Evolutionary conservation across 2,888 invertebrate genomes (phyloP), one percentile per base, ranked within the genome.

Genomic region (Muschampia plurimacula): DNA sequence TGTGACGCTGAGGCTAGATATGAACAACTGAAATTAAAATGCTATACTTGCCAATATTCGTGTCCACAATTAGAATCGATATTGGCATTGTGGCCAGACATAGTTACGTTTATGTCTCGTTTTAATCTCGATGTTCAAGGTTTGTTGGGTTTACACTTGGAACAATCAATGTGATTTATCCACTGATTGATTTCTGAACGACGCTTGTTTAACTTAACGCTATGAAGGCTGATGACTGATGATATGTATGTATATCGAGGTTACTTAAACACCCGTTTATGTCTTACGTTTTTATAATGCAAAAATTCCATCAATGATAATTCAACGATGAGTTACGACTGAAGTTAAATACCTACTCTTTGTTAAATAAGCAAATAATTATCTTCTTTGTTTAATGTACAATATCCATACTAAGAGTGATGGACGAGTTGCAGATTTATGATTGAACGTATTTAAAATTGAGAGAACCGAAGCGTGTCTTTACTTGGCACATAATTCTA

Each of bases 21-120:
- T 91, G 92, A 92, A 94, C 94, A 93, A 93, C 94, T 94, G 95
- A 94, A 93, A 81, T 93, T 91, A 92, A 94, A 94, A 86, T 89
- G 89, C 89, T 84, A 84, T 89, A 86, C 89, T 87, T 94, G 94
- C 95, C 95, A 95, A 94, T 90, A 86, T 86, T 89, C 91, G 91
- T 86, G 83, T 88, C 91, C 90, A 86, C 84, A 86, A 92, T 93
- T 94, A 95, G 94, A 92, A 83, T 88, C 83, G 84, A 80, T 87
- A 88, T 94, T 93, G 93, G 94, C 94, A 81, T 80, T 87, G 87
- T 80, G 81, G 86, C 91, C 88, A 89, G 90, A 86, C 83, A 79
- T 79, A 78, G 83, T 85, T 83, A 81, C 80, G 81, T 81, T 85
- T 84, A 78, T 71, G 79, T 82, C 78, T 80, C 80, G 79, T 86